Base-by-base conservation (phyloP, 2,888 invertebrate genomes). In the Yponomeuta evonymella region DNA sequence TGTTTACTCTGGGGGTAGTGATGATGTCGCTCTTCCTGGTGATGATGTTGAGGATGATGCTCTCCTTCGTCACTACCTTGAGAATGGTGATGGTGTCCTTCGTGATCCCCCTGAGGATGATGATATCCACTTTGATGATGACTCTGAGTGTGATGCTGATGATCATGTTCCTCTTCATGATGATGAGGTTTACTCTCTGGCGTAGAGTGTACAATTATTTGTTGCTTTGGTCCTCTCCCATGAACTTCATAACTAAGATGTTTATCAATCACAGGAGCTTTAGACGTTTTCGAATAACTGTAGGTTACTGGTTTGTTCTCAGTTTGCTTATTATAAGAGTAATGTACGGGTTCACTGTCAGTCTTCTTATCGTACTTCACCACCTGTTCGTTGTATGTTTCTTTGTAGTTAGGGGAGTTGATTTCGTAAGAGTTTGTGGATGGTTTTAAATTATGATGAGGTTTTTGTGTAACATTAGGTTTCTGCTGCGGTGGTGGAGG, bases 321-420 rank as follows among this genome's bases (percentile, higher is more conserved):
- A 29, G 78, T 77, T 72, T 88, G 81, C 68, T 84, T 82, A 73
- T 85, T 83, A 75, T 90, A 90, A 72, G 78, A 81, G 70, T 83
- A 81, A 71, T 79, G 79, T 6, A 87, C 83, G 11, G 90, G 90
- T 71, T 88, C 85, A 1, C 83, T 80, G 70, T 85, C 79, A 1
- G 86, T 87, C 75, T 88, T 81, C 75, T 87, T 90, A 69, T 90
- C 88, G 72, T 89, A 91, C 64, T 82, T 87, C 23, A 89, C 76
- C 69, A 84, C 82, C 77, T 91, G 82, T 79, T 90, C 87, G 72
- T 86, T 87, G 67, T 82, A 82, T 6, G 87, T 87, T 78, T 91
- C 90, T 69, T 87, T 88, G 71, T 88, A 84, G 71, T 85, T 89
- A 8, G 91, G 91, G 1, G 85, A 79, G 75, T 87, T 85, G 43